These are phyloP conservation scores for Mesorhabditis spiculigera DNA, from an alignment of 2,888 invertebrate species.

Conservation along the genomic window DNA sequence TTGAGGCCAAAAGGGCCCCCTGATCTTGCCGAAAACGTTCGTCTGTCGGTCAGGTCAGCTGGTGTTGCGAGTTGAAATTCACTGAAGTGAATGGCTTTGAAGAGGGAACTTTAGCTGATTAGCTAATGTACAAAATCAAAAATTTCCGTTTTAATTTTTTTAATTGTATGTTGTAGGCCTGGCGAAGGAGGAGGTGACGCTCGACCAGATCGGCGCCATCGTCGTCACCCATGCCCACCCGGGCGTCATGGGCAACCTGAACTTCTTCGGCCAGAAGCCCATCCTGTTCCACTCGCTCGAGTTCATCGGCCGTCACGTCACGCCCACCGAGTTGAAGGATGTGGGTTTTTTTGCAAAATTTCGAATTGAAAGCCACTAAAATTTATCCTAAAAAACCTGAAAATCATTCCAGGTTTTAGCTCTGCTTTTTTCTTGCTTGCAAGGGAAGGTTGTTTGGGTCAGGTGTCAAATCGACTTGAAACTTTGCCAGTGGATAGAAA, in stretches of 20 bases:
- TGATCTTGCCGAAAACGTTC: too few relatives aligned
- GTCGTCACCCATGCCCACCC: slow-evolving; percentile 55
- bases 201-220: slow-evolving; percentile 51
- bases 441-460: too few relatives aligned
- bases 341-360: slow-evolving; percentile 19
- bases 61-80: not conserved
- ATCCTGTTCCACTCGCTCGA: slow-evolving; percentile 53
- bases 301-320: slow-evolving; percentile 52
- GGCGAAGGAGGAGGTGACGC: slow-evolving; percentile 45
- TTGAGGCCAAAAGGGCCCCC: too few relatives aligned
- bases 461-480: too few relatives aligned
- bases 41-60: too few relatives aligned
- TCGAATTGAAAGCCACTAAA: not conserved
- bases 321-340: slow-evolving; percentile 49
- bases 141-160: not conserved
- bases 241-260: slow-evolving; percentile 55
- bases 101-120: not conserved
- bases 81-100: not conserved
- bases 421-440: too few relatives aligned
- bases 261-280: slow-evolving; percentile 56
- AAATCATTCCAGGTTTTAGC: too few relatives aligned
- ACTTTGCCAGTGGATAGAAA: too few relatives aligned
- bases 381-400: too few relatives aligned
- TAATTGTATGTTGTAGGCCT: slow-evolving; percentile 33
- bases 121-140: not conserved